Evolutionary conservation across 2,113 vertebrate genomes (phyloP), one percentile per base, ranked within the genome.

Genomic region (Mustelus asterias): DNA sequence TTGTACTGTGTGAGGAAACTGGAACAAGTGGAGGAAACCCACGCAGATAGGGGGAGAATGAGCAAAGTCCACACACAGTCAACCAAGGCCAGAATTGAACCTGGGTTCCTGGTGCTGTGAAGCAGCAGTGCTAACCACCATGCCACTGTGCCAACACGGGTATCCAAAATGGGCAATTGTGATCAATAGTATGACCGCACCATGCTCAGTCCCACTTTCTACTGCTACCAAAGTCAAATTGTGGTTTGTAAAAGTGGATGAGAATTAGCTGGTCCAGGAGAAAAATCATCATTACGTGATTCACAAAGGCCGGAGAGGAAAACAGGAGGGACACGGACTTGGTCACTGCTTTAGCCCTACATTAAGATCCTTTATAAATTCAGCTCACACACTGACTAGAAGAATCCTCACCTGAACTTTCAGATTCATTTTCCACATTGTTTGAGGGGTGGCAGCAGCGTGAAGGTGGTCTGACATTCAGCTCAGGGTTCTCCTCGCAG

Each of bases 381-480:
- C 16, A 63, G 58, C 33, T 92, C 89, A 63, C 9, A 11, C 4
- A n/a, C 89, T 18, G 8, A n/a, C 58, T 37, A 65, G 44, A 76
- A 18, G n/a, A 13, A n/a, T 54, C 33, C 86, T 96, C 80, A 96
- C 95, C 95, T 65, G 86, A 78, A 85, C 37, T 41, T 90, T 65
- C 76, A 90, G 41, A 70, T 78, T 96, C 95, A 44, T 88, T 80
- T 90, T 58, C 72, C 48, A 85, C 72, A 69, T 85, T 33, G 4
- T 72, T 93, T 41, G 89, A 92, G 44, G 26, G 54, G 69, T 13
- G 96, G 95, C 95, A 96, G 96, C 13, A 70, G 69, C 96, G 96
- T 0, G 88, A 86, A 85, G 48, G 1, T 60, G 54, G 96, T 33
- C 96, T 60, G n/a, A 86, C 24, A 86, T 86, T 1, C 3, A 7